Evolutionary conservation across 2,113 vertebrate species (phyloP), one percentile per base, ranked within the genome.

Genomic region (Loxodonta africana): DNA sequence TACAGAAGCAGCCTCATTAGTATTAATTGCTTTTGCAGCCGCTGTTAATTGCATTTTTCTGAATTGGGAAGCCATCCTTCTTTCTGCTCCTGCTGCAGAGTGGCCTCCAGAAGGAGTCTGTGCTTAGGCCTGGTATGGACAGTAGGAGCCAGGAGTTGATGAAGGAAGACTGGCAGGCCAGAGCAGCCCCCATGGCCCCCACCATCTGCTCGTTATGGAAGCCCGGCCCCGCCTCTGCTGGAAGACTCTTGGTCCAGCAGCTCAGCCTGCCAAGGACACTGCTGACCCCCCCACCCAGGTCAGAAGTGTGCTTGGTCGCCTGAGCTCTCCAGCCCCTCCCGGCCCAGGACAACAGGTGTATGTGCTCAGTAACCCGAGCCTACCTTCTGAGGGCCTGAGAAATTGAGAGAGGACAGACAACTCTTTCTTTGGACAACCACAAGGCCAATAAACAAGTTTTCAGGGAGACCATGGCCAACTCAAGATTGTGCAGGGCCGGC

Each of bases 391-490:
- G 85, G 57, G 74, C 96, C 95, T 82, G 63, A 82, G 94, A 95
- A 89, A 94, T 90, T 92, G 94, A 96, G 90, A 97, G 96, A 97
- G 96, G 96, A 97, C 97, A 97, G 96, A 97, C 96, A 97, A 57
- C 96, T 98, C 97, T 97, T 98, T 97, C 97, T 97, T 96, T 94
- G 76, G 92, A 94, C 37, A 97, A 80, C 96, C 95, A 96, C 96
- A 90, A 90, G 94, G 93, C 96, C 88, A 97, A 98, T 97, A 98
- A 98, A 97, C 97, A 97, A 97, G 95, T 97, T 97, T 97, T 97
- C 97, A 97, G 78, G 89, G 90, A 92, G 95, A 82, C 46, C 41
- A 30, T 21, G 41, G 92, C 96, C 97, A 98, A 85, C 90, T 97
- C 65, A n/a, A 63, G 81, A 44, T 62, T 85, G 90, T 57, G 63